Percentiles rank a stretch among this genome's conserved stretches.
Conservation (phyloP, 2,113 vertebrate species). For the Cervus canadensis region DNA sequence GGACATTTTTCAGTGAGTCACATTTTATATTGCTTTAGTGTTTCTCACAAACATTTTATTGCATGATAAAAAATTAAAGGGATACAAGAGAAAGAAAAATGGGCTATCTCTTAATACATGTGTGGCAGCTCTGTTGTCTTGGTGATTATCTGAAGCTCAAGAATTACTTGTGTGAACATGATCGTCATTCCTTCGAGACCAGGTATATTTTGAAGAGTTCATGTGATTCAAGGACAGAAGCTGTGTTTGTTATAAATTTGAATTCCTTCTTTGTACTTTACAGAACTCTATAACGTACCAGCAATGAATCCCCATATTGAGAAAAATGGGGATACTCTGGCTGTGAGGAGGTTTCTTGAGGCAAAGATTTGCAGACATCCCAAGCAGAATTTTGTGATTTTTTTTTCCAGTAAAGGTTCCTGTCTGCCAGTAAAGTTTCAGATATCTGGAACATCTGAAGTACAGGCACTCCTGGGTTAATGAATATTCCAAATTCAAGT, state of each 20-base stretch:
- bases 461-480: neutral
- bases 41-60: conserved; percentile 9
- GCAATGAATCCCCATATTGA: neutral
- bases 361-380: neutral
- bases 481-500: neutral
- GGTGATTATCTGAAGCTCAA: neutral
- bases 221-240: neutral
- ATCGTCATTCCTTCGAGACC: neutral
- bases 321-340: neutral
- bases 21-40: neutral
- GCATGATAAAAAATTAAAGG: neutral
- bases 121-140: neutral
- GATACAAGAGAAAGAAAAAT: conserved; percentile 1
- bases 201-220: neutral
- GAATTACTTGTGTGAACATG: neutral
- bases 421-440: neutral
- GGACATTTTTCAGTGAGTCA: neutral
- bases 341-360: neutral
- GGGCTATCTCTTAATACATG: neutral
- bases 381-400: neutral
- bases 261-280: neutral
- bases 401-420: neutral
- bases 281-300: neutral
- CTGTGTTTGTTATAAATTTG: neutral
- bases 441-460: neutral